Evolutionary conservation across 2,888 invertebrate species (phyloP), one percentile per base, ranked within the genome.

Genomic region (Troides helena): DNA sequence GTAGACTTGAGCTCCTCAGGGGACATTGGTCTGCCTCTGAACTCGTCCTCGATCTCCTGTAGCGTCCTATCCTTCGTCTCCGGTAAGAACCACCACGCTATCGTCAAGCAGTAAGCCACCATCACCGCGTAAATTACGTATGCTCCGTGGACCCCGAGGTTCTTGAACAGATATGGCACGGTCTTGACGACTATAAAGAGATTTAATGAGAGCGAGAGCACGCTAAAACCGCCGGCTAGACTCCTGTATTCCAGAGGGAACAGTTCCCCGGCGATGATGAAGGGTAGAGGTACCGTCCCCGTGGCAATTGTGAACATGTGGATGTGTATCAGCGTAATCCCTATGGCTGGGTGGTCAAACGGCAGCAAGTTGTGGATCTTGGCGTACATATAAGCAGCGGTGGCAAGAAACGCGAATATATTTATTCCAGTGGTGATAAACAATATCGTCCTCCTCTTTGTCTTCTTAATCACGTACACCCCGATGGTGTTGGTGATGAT

Each of bases 251-350:
- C 90, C 39, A 94, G 85, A 3, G 95, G 93, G 75, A 95, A 95
- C 6, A 96, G 85, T 81, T 96, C 96, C 0, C 95, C 95, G 67
- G 95, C 94, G 82, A 96, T 93, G 10, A 95, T 94, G 86, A 95
- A 95, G 0, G 95, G 95, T 50, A 96, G 77, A 0, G 95, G 95
- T 10, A 94, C 86, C 1, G 94, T 85, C 0, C 95, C 95, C 1
- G 94, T 87, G 0, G 93, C 90, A 50, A 94, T 88, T 2, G 94
- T 92, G 25, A 92, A 86, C 76, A 94, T 94, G 72, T 94, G 85
- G 0, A 85, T 74, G 56, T 88, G 88, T 8, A 86, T 79, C 25
- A 90, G 72, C 2, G 77, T 43, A 2, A 84, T 76, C 2, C 88
- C 89, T 65, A 89, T 75, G 10, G 75, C 71, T 1, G 83, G 83